phyloP scores from a whole-genome alignment of 2,888 invertebrate species.

The Phania funesta region DNA sequence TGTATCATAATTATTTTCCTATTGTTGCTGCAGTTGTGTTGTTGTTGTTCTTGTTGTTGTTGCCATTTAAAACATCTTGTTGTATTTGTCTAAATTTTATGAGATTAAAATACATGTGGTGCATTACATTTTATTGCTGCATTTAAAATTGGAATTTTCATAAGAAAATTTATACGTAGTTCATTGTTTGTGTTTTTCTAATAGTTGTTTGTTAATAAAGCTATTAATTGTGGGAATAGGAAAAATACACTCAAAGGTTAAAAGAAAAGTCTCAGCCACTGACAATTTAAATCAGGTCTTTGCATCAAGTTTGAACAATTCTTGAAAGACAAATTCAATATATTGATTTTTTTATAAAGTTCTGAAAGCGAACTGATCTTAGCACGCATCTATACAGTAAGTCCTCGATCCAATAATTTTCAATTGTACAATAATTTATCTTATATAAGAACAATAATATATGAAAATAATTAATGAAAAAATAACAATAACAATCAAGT shows the following conservation, averaged over 20 bases:
- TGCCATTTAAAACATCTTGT: conserved; percentile 20
- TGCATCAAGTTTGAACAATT: no score
- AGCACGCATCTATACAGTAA: no score
- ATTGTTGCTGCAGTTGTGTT: conserved; percentile 3
- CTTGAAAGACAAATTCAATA: no score
- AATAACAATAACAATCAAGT: no score
- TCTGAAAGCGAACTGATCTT: no score
- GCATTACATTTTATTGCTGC: conserved; percentile 13
- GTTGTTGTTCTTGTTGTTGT: conserved; percentile 1
- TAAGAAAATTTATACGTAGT: background rate
- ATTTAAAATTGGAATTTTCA: conserved; percentile 5
- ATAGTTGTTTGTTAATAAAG: conserved; percentile 1
- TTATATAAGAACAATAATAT: no score
- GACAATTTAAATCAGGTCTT: no score
- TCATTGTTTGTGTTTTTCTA: background rate
- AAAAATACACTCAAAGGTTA: background rate
- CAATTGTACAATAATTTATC: no score
- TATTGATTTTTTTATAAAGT: no score
- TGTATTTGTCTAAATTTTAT: conserved; percentile 5
- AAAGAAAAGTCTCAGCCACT: background rate
- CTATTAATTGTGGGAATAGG: conserved; percentile 20
- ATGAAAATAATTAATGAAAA: no score
- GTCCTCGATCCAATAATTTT: no score
- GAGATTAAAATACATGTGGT: conserved; percentile 20
- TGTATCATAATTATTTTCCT: conserved; percentile 35